phyloP scores from a whole-genome alignment of 1,140 invertebrate genomes.

The Aphis craccivora region DNA sequence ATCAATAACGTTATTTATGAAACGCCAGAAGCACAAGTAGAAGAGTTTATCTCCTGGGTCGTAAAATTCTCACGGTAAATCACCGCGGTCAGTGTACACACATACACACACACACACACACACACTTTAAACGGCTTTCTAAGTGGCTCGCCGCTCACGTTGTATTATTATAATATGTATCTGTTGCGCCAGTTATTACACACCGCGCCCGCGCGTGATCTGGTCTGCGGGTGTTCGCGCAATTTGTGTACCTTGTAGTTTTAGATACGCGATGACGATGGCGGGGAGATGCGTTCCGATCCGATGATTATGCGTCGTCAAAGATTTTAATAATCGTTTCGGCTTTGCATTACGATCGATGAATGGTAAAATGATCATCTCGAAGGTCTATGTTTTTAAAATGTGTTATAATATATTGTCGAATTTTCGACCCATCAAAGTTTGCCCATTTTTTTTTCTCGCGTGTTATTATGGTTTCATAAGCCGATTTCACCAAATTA shows the following conservation, averaged over 20 bases:
- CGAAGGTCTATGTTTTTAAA: not conserved
- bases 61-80: conserved; percentile 57
- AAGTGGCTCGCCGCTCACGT: conserved; percentile 42
- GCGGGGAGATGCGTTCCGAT: not conserved
- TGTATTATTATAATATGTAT: conserved; percentile 22
- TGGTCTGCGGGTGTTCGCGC: not conserved
- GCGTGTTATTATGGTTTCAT: not conserved
- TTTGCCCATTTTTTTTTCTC: not conserved
- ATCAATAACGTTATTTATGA: conserved; percentile 56
- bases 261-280: not conserved
- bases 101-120: not conserved
- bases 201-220: not conserved
- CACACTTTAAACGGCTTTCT: conserved; percentile 45
- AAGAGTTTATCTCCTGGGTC: conserved; percentile 36
- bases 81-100: conserved; percentile 21
- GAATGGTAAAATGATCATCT: not conserved
- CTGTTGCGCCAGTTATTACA: conserved; percentile 23
- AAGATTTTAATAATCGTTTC: not conserved
- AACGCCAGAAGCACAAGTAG: conserved; percentile 53
- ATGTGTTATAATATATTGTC: not conserved
- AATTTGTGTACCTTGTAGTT: not conserved
- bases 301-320: not conserved
- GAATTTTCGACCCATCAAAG: not conserved
- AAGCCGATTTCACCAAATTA: not conserved
- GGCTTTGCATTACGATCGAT: not conserved